Evolutionary conservation across 2,888 invertebrate genomes (phyloP).

Genomic region (Chymomyza procnemis): DNA sequence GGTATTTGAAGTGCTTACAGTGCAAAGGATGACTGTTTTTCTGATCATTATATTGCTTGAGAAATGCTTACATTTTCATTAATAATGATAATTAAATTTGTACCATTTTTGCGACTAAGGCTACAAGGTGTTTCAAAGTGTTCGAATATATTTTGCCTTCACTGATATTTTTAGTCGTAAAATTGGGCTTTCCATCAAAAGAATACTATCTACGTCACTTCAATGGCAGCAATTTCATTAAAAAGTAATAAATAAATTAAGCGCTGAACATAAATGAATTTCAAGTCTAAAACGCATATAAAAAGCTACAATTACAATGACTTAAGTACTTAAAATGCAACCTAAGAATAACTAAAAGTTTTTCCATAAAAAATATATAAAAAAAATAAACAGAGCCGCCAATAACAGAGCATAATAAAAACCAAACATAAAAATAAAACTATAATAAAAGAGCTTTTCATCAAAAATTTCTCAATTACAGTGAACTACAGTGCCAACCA

Average conservation of each 20-base stretch:
- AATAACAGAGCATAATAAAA: neutral
- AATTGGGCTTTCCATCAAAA: neutral
- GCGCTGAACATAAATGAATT: neutral
- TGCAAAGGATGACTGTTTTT: too few relatives aligned
- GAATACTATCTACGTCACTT: neutral
- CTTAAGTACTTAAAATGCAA: constrained; percentile 27
- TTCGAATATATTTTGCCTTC: too few relatives aligned
- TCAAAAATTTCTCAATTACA: constrained; percentile 20
- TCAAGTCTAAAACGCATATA: neutral
- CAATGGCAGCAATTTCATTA: neutral
- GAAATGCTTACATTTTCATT: too few relatives aligned
- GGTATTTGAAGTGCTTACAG: too few relatives aligned
- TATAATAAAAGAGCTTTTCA: neutral
- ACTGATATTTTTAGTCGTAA: too few relatives aligned
- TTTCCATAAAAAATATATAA: neutral
- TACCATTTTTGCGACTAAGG: too few relatives aligned
- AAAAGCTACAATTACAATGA: constrained; percentile 36
- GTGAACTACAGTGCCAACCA: constrained; percentile 33
- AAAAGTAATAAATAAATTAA: neutral
- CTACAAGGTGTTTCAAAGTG: too few relatives aligned
- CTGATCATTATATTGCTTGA: too few relatives aligned
- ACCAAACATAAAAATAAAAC: neutral
- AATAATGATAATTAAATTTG: too few relatives aligned
- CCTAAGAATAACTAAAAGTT: neutral
- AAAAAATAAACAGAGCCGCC: neutral